These are phyloP conservation scores for Manis pentadactyla DNA, from an alignment of 2,797 vertebrate species.

Conservation along the genomic window DNA sequence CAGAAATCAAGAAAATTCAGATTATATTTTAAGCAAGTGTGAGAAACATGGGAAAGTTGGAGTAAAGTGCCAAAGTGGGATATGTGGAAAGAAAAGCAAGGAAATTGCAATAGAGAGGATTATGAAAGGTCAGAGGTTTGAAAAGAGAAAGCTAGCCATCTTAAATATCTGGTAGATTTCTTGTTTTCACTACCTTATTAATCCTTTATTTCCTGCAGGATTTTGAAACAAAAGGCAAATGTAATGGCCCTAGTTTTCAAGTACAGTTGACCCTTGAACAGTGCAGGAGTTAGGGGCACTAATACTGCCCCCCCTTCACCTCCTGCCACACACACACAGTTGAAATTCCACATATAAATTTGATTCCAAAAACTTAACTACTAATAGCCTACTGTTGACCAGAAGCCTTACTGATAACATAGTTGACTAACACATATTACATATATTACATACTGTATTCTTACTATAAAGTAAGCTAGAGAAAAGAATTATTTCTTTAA, in stretches of 20 bases:
- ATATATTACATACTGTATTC: no score
- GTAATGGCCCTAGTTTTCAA: not conserved
- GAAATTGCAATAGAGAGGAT: not conserved
- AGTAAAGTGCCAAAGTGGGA: not conserved
- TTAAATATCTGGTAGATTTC: not conserved
- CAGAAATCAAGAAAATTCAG: not conserved
- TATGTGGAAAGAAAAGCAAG: slow-evolving; percentile 6
- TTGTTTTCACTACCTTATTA: not conserved
- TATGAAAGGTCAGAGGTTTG: not conserved
- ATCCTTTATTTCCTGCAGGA: not conserved
- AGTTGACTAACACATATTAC: no score
- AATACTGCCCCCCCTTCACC: no score
- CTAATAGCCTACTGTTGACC: no score
- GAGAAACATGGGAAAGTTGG: not conserved
- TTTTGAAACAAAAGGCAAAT: slow-evolving; percentile 28
- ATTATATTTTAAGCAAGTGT: slow-evolving; percentile 25
- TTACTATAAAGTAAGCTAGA: no score
- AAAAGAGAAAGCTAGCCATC: not conserved
- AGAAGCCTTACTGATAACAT: no score
- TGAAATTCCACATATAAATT: no score
- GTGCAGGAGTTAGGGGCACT: no score
- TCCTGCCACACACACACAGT: no score
- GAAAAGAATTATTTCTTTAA: no score
- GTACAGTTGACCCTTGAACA: not conserved
- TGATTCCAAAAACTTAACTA: no score